Percentiles rank a stretch among this genome's conserved stretches.
phyloP scores from a whole-genome alignment of 2,797 vertebrate species.

The Argya squamiceps region DNA sequence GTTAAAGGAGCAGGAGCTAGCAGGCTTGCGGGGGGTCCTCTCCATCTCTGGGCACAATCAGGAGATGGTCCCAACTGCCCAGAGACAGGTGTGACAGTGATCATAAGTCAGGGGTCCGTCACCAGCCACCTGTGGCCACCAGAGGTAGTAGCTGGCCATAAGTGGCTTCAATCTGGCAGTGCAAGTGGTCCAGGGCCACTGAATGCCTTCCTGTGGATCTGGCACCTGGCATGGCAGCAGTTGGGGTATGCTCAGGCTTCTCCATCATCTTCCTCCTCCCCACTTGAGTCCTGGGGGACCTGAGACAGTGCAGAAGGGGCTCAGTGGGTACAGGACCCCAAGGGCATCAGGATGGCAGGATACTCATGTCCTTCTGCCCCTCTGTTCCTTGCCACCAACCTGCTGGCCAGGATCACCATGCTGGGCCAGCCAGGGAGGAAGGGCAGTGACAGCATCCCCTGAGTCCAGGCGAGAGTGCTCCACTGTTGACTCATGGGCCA shows the following conservation, averaged over 20 bases:
- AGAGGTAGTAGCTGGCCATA: background rate
- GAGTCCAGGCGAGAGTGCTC: conserved; percentile 65
- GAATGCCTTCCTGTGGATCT: rapidly evolving
- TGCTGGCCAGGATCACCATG: background rate
- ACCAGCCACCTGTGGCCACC: background rate
- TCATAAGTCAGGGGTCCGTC: background rate
- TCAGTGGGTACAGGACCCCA: background rate
- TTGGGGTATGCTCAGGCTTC: background rate
- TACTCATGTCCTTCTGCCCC: background rate
- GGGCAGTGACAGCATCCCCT: background rate
- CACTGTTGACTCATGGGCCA: conserved; percentile 80
- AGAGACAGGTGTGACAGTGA: background rate
- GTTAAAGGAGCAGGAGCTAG: background rate
- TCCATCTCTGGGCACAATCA: background rate
- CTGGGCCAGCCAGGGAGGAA: background rate
- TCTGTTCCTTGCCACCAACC: background rate
- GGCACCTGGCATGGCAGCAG: background rate
- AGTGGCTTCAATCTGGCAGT: background rate
- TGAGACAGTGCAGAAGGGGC: background rate
- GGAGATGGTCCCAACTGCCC: background rate
- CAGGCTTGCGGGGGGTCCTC: background rate
- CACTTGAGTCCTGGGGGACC: background rate
- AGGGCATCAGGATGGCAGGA: background rate
- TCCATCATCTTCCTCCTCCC: background rate
- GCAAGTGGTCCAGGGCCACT: background rate